A percentile compares a stretch with the other conserved stretches of the same genome.
phyloP scores from a whole-genome alignment of 2,113 vertebrate genomes.

The Crotophaga sulcirostris region DNA sequence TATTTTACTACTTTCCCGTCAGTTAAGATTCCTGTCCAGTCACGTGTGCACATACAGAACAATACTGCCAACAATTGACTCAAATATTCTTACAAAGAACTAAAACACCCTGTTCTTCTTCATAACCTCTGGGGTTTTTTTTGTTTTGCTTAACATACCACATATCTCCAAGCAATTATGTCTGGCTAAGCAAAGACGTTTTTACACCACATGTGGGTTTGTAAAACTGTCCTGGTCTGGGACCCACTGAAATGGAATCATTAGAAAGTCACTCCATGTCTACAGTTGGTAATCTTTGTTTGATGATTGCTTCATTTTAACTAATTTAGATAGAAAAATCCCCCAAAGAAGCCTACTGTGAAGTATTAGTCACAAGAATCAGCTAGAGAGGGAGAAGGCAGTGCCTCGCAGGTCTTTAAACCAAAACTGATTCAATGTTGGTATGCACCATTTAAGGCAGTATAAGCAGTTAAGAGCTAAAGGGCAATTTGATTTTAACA shows the following conservation, averaged over 20 bases:
- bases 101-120: neutral
- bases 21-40: neutral
- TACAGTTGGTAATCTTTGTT: neutral
- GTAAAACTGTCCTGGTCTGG: neutral
- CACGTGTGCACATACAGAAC: neutral
- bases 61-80: neutral
- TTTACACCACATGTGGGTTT: neutral
- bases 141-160: neutral
- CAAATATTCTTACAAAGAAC: neutral
- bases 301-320: neutral
- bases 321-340: neutral
- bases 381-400: neutral
- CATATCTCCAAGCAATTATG: rapidly evolving
- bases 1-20: neutral
- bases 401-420: neutral
- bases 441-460: neutral
- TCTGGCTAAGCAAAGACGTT: neutral
- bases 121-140: neutral
- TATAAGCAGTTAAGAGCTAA: neutral
- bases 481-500: neutral
- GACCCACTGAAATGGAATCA: neutral
- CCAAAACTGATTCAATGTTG: neutral
- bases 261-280: neutral
- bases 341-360: neutral
- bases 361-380: neutral